These are phyloP conservation scores for Torymus texanus DNA, from an alignment of 2,888 invertebrate genomes.

Conservation along the genomic window DNA sequence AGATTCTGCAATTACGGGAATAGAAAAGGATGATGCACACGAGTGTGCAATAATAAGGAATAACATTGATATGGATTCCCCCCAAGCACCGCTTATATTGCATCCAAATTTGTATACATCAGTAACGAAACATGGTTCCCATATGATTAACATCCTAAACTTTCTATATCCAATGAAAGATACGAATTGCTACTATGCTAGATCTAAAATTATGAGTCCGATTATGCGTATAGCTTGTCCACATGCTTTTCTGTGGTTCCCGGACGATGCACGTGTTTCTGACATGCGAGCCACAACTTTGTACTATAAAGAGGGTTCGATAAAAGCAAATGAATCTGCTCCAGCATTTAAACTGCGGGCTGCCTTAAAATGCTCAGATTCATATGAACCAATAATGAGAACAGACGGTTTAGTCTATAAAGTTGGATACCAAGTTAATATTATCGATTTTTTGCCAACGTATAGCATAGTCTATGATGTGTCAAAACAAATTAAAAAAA, in stretches of 20 bases:
- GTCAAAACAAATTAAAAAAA: neutral
- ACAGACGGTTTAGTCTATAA: neutral
- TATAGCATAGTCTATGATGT: neutral
- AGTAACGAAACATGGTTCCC: too few species aligned
- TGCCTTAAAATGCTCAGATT: neutral
- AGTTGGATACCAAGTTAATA: neutral
- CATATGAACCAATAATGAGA: neutral
- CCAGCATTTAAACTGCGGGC: neutral
- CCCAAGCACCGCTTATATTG: too few species aligned
- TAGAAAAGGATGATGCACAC: too few species aligned
- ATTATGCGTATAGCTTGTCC: conserved; percentile 2
- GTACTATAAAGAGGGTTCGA: neutral
- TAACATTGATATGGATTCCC: too few species aligned
- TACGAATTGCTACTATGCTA: neutral
- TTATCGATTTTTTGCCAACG: neutral
- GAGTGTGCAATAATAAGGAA: too few species aligned
- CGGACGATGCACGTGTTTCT: neutral
- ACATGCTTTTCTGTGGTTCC: neutral
- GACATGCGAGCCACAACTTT: neutral
- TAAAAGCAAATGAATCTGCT: neutral
- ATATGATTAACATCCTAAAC: neutral
- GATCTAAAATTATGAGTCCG: neutral
- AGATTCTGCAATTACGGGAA: too few species aligned
- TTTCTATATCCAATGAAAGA: conserved; percentile 8
- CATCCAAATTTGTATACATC: too few species aligned